Conservation (phyloP, 2,113 vertebrate species). For the Eubucco bourcierii region DNA sequence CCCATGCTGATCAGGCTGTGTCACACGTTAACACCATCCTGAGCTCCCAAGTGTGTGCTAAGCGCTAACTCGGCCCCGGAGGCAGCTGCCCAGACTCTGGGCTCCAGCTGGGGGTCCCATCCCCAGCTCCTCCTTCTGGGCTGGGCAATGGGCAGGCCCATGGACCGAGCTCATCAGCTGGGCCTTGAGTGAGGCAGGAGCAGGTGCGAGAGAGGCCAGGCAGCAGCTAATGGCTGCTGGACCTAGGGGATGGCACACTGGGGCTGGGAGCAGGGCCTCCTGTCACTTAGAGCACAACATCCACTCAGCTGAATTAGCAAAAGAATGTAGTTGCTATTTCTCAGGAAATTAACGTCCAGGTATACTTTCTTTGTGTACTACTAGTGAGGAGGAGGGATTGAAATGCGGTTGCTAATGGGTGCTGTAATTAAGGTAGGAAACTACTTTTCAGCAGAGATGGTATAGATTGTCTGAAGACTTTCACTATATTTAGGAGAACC, state of each 20-base stretch:
- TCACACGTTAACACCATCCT: fast-evolving
- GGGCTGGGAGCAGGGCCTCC: background rate
- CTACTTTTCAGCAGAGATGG: background rate
- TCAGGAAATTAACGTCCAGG: background rate
- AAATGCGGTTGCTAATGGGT: background rate
- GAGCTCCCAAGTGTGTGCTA: background rate
- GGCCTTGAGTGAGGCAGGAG: fast-evolving
- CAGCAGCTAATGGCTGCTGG: too few species aligned
- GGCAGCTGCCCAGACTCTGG: background rate
- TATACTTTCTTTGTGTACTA: background rate
- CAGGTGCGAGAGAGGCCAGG: fast-evolving
- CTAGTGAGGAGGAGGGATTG: background rate
- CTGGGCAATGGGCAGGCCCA: too few species aligned
- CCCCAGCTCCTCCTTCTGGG: too few species aligned
- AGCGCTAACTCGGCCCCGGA: background rate
- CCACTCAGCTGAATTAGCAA: too few species aligned
- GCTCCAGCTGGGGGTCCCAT: too few species aligned
- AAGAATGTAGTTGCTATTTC: fast-evolving
- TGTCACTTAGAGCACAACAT: background rate
- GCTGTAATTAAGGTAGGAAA: background rate
- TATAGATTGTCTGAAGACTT: background rate
- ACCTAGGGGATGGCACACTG: background rate
- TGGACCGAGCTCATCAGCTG: too few species aligned
- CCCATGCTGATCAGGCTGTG: fast-evolving
- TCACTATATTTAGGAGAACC: fast-evolving